Evolutionary conservation across 2,888 invertebrate genomes (phyloP).

Genomic region (Microctonus aethiopoides): DNA sequence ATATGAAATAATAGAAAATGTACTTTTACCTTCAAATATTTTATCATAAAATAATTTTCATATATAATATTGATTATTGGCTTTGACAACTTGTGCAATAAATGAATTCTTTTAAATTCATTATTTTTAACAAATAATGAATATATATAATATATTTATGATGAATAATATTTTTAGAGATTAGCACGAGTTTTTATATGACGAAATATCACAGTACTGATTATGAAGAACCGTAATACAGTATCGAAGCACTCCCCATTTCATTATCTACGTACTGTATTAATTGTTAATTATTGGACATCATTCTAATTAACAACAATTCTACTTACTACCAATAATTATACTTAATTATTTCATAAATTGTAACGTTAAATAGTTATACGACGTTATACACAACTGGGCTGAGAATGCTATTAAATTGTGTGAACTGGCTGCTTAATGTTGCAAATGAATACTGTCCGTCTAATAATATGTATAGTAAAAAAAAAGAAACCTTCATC

Average conservation of each 20-base stretch:
- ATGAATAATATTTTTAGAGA: constrained; percentile 19
- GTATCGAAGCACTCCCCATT: constrained; percentile 55
- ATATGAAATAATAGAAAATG: constrained; percentile 12
- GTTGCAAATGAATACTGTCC: constrained; percentile 63
- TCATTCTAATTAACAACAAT: constrained; percentile 62
- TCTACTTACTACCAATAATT: constrained; percentile 60
- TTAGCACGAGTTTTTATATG: constrained; percentile 55
- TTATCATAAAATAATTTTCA: not conserved
- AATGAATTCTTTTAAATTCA: not conserved
- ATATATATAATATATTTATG: not conserved
- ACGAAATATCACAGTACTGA: constrained; percentile 64
- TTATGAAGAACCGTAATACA: constrained; percentile 54
- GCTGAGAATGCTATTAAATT: constrained; percentile 61
- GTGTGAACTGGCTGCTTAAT: constrained; percentile 63
- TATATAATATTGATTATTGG: not conserved
- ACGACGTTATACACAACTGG: constrained; percentile 63
- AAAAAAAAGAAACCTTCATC: constrained; percentile 27
- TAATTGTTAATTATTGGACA: constrained; percentile 50
- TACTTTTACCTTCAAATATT: not conserved
- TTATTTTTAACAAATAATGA: constrained; percentile 4
- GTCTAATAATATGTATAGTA: constrained; percentile 59
- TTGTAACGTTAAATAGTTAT: constrained; percentile 58
- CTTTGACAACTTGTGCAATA: not conserved
- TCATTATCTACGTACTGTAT: constrained; percentile 51
- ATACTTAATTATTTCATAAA: constrained; percentile 50